Evolutionary conservation across 1,140 invertebrate species (phyloP).

Genomic region (Achatina immaculata): DNA sequence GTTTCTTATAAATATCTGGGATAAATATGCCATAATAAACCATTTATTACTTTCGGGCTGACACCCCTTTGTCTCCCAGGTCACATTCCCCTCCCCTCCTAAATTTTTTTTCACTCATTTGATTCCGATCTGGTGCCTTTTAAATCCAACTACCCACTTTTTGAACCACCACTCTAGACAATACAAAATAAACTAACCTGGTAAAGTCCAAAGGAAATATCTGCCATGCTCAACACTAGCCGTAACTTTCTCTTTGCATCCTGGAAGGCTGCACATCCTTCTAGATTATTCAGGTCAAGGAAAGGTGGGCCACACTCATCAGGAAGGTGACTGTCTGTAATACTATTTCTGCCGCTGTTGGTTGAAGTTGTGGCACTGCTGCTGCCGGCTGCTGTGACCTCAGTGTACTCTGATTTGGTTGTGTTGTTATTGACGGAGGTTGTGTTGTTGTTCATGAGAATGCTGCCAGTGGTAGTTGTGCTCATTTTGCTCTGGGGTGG

Average conservation of each 20-base stretch:
- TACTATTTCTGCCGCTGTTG: not conserved
- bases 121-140: too few relatives aligned
- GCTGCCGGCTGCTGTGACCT: slow-evolving; percentile 45
- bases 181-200: slow-evolving; percentile 34
- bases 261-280: slow-evolving; percentile 78
- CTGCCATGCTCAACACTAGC: slow-evolving; percentile 85
- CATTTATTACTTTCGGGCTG: too few relatives aligned
- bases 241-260: slow-evolving; percentile 94
- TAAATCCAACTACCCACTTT: too few relatives aligned
- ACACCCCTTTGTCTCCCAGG: too few relatives aligned
- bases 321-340: not conserved
- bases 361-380: not conserved
- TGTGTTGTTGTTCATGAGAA: slow-evolving; percentile 29
- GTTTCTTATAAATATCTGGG: too few relatives aligned
- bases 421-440: slow-evolving; percentile 27
- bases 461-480: not conserved
- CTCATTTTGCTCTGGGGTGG: not conserved
- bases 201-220: slow-evolving; percentile 66
- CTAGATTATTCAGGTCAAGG: slow-evolving; percentile 78
- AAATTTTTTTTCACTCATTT: too few relatives aligned
- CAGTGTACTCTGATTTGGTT: slow-evolving; percentile 15
- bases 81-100: too few relatives aligned
- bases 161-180: too few relatives aligned
- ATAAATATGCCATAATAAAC: too few relatives aligned
- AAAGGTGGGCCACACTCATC: slow-evolving; percentile 69